Evolutionary conservation across 2,113 vertebrate species (phyloP), one percentile per base, ranked within the genome.

Genomic region (Pongo pygmaeus): DNA sequence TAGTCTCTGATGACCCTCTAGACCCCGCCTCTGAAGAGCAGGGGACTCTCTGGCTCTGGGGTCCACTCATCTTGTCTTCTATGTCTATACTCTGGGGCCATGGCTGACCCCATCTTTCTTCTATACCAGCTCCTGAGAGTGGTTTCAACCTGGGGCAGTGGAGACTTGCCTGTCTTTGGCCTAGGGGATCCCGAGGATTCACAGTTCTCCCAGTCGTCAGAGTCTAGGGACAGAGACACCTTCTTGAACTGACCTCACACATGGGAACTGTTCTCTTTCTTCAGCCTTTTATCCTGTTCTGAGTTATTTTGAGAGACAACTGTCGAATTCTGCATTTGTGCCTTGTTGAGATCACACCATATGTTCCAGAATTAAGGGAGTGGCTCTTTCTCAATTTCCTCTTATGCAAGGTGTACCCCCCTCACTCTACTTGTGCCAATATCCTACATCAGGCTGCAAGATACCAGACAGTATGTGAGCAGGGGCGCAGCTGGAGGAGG

Each of bases 91-190:
- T 6, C 10, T 30, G 5, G 35, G 59, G 35, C 40, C 84, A 38
- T 8, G 3, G 20, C 13, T 22, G 18, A 64, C 50, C 32, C 35
- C 0, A 0, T 32, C 46, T 30, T 16, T n/a, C 70, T 81, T 13
- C 80, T 75, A 3, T n/a, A 14, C 52, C 67, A 32, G 10, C 5
- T 10, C 4, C 64, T 13, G 46, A 84, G 46, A 23, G 1, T 13
- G 17, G 16, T 48, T 74, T 81, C 57, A 23, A 46, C 32, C 46
- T 57, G 27, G 69, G 52, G 17, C 78, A 35, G 1, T 14, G 38
- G 48, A 35, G 48, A 40, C 14, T 10, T 52, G 40, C n/a, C 72
- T 89, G 48, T 83, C 8, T 16, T 30, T 46, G 35, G 5, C 30
- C 18, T 10, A 30, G 74, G 12, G 0, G 0, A 17, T 38, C 22